Base-by-base conservation (phyloP, 2,888 invertebrate species). In the Campaea margaritaria region DNA sequence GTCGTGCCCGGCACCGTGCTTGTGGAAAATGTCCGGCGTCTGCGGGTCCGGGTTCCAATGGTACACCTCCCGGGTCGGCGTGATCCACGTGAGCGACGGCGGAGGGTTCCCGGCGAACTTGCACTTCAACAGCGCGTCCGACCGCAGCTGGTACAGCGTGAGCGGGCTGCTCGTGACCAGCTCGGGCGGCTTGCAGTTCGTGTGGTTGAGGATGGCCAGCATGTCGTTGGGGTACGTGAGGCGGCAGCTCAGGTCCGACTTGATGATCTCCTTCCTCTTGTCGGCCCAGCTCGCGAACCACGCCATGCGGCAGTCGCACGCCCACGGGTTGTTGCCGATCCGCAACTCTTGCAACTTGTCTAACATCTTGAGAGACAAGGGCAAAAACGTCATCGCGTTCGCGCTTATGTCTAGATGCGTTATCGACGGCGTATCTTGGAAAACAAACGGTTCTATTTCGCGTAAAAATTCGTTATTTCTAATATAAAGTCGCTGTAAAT, bases 71-170 rank as follows among this genome's bases (percentile, higher is more conserved):
- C 95, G 93, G 0, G 93, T 94, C 2, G 97, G 97, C 0, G 97
- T 97, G 28, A 96, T 94, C 98, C 98, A 98, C 11, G 96, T 96
- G 51, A 98, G 93, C 46, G 96, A 95, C 1, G 97, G 97, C 41
- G 93, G 87, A 0, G 97, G 97, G 78, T 96, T 95, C 0, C 96
- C 96, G 31, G 93, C 93, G 78, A 95, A 96, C 63, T 94, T 94
- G 86, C 98, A 98, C 75, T 96, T 95, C 34, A 98, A 87, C 14
- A 95, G 85, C 0, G 96, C 96, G 59, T 95, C 93, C 10, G 94
- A 93, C 74, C 94, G 94, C 56, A 96, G 83, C 64, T 94, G 82
- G 80, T 96, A 94, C 76, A 95, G 88, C 64, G 93, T 93, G 39
- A 94, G 91, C 2, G 95, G 94, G 13, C 95, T 95, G 53, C 93